Base-by-base conservation (phyloP, 2,888 invertebrate species). In the Tinea semifulvella region DNA sequence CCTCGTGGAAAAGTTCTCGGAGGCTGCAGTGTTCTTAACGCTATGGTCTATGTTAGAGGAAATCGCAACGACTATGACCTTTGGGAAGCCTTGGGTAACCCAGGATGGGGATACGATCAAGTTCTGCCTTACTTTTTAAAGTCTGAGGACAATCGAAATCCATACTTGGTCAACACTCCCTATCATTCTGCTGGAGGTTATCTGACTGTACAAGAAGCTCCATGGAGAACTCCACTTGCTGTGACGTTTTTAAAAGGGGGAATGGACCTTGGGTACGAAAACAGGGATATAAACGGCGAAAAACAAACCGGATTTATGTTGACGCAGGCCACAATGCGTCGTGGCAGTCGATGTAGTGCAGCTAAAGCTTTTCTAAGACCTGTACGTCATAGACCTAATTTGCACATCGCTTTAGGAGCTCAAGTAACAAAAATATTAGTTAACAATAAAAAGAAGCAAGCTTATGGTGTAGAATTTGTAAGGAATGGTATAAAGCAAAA, bases 31-130 rank as follows among this genome's bases (percentile, higher is more conserved):
- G 92, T 93, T 1, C 84, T 95, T 1, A 96, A 96, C 65, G 92
- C 92, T 10, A 95, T 96, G 95, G 86, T 95, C 25, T 96, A 96
- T 72, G 89, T 94, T 8, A 84, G 96, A 43, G 96, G 96, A 44
- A 95, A 94, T 58, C 85, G 86, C 52, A 86, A 87, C 48, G 95
- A 96, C 60, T 96, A 93, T 72, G 92, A 96, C 63, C 82, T 86
- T 17, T 96, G 96, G 96, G 91, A 90, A 25, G 82, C 83, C 0
- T 72, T 89, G 25, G 96, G 95, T 1, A 94, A 94, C 64, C 80
- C 85, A 0, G 96, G 95, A 7, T 96, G 96, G 96, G 87, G 88
- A 5, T 94, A 91, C 68, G 83, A 88, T 27, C 85, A 91, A 51
- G 89, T 94, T 2, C 70, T 94, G 42, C 91, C 90, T 2, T 94